Conservation (phyloP, 92 coral and sea anemone species). For the Heteractis magnifica region DNA sequence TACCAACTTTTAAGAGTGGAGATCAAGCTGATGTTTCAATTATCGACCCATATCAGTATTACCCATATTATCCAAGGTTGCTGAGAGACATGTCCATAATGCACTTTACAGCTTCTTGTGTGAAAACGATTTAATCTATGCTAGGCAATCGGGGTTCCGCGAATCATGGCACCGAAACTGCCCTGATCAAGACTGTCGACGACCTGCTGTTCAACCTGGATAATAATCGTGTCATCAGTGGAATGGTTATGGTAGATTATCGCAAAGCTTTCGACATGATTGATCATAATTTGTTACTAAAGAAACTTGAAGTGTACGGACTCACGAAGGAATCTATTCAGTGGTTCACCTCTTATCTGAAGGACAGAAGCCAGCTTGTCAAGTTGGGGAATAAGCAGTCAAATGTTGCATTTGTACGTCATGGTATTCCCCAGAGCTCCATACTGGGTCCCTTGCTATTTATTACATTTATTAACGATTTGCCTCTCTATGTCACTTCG, state of each 20-base stretch:
- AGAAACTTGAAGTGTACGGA: conserved; percentile 31
- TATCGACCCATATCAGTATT: background rate
- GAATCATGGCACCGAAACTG: conserved; percentile 27
- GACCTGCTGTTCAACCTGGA: conserved; percentile 43
- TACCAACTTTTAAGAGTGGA: background rate
- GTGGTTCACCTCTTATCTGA: conserved; percentile 35
- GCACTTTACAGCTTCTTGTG: conserved; percentile 27
- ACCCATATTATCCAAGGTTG: background rate
- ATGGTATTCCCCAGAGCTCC: conserved; percentile 40
- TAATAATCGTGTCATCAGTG: conserved; percentile 21
- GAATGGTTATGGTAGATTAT: conserved; percentile 33
- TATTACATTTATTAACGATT: conserved; percentile 38
- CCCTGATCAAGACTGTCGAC: conserved; percentile 32
- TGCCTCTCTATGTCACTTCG: background rate
- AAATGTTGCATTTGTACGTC: conserved; percentile 13
- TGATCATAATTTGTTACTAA: conserved; percentile 15
- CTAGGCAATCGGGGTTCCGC: conserved; percentile 45
- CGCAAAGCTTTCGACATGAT: conserved; percentile 30
- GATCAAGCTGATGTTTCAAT: background rate
- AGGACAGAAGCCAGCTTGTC: conserved; percentile 32
- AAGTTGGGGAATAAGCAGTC: conserved; percentile 23
- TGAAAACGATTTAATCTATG: conserved; percentile 32
- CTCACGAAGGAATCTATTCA: conserved; percentile 14
- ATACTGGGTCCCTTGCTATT: conserved; percentile 41
- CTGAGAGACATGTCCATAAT: conserved; percentile 51